Percentiles rank a stretch among this genome's conserved stretches.
Evolutionary conservation across 2,113 vertebrate species (phyloP).

Genomic region (Eurystomus gularis): DNA sequence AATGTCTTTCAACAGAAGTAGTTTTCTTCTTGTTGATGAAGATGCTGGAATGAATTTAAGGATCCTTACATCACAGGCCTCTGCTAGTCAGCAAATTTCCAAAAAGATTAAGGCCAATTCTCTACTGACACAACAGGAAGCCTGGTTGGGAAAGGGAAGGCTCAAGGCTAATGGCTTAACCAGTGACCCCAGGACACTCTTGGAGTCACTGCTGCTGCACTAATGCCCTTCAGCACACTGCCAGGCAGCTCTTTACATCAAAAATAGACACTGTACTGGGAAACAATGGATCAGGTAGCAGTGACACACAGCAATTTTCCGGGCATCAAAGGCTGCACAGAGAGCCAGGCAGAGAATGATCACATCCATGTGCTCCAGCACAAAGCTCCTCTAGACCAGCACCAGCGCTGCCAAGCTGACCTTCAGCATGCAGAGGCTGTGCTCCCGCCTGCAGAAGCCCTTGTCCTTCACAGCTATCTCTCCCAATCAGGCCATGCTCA

Average conservation of each 20-base stretch:
- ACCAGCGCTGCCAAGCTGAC: background rate
- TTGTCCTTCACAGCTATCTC: background rate
- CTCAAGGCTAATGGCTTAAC: background rate
- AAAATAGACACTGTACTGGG: background rate
- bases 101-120: background rate
- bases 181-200: background rate
- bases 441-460: background rate
- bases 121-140: background rate
- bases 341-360: background rate
- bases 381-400: background rate
- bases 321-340: background rate
- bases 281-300: background rate
- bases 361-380: accelerated
- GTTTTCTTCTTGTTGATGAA: accelerated
- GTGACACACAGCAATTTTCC: background rate
- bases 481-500: background rate
- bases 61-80: background rate
- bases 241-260: background rate
- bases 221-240: background rate
- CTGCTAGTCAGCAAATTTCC: background rate
- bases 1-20: background rate
- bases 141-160: background rate
- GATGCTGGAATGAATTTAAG: background rate
- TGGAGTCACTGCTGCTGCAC: background rate
- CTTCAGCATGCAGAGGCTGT: background rate